phyloP scores from a whole-genome alignment of 1,140 invertebrate genomes.

The Papilio glaucus region DNA sequence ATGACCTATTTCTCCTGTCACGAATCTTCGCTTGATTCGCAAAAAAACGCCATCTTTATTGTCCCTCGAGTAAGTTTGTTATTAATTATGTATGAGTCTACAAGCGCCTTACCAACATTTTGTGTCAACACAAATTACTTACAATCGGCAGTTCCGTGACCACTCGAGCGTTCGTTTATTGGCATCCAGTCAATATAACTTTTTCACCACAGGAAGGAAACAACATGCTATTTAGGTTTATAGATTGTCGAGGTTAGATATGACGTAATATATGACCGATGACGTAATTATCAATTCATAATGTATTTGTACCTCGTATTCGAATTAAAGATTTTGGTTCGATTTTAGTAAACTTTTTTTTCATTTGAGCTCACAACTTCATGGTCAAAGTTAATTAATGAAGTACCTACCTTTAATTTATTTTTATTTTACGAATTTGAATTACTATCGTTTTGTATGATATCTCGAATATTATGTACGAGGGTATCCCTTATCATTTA shows the following conservation, averaged over 20 bases:
- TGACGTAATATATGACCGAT: too few species aligned
- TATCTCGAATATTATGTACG: neutral
- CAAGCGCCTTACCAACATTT: neutral
- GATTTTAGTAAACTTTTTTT: too few species aligned
- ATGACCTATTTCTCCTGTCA: too few species aligned
- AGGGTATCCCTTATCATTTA: slow-evolving; percentile 4
- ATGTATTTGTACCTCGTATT: neutral
- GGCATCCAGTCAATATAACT: slow-evolving; percentile 28
- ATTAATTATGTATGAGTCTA: neutral
- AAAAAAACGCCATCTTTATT: too few species aligned
- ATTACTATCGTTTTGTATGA: neutral
- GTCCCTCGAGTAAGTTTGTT: too few species aligned
- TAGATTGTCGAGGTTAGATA: neutral
- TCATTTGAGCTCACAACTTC: too few species aligned
- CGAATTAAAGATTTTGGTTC: neutral
- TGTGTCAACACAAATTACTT: slow-evolving; percentile 4
- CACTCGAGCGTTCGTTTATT: neutral
- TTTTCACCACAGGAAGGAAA: neutral
- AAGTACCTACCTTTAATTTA: too few species aligned
- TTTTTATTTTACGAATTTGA: too few species aligned
- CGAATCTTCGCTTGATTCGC: too few species aligned
- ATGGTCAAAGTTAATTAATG: too few species aligned
- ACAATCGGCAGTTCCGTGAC: slow-evolving; percentile 12
- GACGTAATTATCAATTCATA: neutral
- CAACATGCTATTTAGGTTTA: neutral